Percentiles rank a stretch among this genome's conserved stretches.
Conservation (phyloP, 2,113 vertebrate genomes). For the Dicentrarchus labrax region DNA sequence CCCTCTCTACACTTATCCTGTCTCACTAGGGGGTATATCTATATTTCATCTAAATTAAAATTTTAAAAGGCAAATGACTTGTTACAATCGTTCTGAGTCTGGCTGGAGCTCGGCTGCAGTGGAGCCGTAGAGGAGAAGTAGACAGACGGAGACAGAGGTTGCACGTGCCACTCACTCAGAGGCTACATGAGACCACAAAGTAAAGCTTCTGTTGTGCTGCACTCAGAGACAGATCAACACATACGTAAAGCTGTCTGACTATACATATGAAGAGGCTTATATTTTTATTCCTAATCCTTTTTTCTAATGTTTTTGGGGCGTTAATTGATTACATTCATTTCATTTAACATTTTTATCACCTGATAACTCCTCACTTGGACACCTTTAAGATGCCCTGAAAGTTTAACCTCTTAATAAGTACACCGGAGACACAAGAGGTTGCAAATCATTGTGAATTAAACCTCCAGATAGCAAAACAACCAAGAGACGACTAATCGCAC, state of each 20-base stretch:
- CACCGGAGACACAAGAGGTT: too few species aligned
- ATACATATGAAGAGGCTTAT: background rate
- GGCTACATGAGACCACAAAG: background rate
- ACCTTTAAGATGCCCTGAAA: too few species aligned
- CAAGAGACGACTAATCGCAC: background rate
- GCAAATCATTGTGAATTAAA: too few species aligned
- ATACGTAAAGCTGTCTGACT: background rate
- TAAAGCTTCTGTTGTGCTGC: background rate
- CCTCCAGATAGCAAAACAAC: too few species aligned
- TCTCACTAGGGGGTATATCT: slow-evolving; percentile 53
- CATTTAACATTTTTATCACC: too few species aligned
- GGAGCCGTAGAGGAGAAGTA: slow-evolving; percentile 3
- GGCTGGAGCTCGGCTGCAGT: slow-evolving; percentile 18
- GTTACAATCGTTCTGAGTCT: slow-evolving; percentile 36
- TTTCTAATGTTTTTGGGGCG: background rate
- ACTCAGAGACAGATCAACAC: background rate
- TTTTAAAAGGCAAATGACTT: slow-evolving; percentile 68
- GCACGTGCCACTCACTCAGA: background rate
- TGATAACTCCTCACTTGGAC: too few species aligned
- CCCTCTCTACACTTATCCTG: slow-evolving; percentile 19
- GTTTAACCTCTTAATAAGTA: too few species aligned
- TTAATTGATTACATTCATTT: too few species aligned
- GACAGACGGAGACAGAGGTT: background rate
- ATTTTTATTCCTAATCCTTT: too few species aligned
- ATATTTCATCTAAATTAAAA: slow-evolving; percentile 80